Conservation (phyloP, 2,888 invertebrate species). For the Himalopsyche japonica region DNA sequence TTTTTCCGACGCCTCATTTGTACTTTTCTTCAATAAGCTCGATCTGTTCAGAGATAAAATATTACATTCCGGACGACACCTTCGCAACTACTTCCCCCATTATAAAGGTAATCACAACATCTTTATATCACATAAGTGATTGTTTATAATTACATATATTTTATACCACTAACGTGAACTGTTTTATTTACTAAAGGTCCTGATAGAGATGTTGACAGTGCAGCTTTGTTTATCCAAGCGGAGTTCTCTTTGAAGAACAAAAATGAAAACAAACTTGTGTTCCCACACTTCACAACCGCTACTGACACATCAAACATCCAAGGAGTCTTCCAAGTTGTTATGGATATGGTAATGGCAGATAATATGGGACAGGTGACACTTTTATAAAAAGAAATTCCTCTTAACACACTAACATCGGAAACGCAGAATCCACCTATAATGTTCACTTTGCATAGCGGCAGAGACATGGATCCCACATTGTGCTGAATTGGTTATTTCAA, state of each 20-base stretch:
- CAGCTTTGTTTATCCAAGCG: conserved; percentile 65
- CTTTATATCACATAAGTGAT: neutral
- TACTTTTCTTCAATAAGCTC: conserved; percentile 67
- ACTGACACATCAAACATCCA: conserved; percentile 69
- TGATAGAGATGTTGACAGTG: conserved; percentile 65
- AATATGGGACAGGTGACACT: conserved; percentile 63
- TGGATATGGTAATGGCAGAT: conserved; percentile 67
- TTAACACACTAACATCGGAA: too few species aligned
- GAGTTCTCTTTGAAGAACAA: conserved; percentile 62
- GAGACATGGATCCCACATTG: too few species aligned
- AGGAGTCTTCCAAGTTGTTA: conserved; percentile 67
- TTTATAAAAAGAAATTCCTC: conserved; percentile 46
- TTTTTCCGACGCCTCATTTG: conserved; percentile 65
- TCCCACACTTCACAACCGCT: conserved; percentile 69
- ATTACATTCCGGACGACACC: conserved; percentile 63
- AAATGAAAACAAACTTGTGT: conserved; percentile 62
- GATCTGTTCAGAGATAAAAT: conserved; percentile 69
- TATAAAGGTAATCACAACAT: conserved; percentile 53
- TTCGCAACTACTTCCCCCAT: conserved; percentile 63
- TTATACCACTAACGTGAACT: neutral
- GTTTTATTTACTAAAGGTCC: conserved; percentile 54
- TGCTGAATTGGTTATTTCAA: too few species aligned
- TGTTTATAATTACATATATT: neutral
- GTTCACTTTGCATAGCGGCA: too few species aligned
- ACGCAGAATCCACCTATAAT: too few species aligned